Evolutionary conservation across 2,888 invertebrate genomes (phyloP), one percentile per base, ranked within the genome.

Genomic region (Gisinianus flammeolus): DNA sequence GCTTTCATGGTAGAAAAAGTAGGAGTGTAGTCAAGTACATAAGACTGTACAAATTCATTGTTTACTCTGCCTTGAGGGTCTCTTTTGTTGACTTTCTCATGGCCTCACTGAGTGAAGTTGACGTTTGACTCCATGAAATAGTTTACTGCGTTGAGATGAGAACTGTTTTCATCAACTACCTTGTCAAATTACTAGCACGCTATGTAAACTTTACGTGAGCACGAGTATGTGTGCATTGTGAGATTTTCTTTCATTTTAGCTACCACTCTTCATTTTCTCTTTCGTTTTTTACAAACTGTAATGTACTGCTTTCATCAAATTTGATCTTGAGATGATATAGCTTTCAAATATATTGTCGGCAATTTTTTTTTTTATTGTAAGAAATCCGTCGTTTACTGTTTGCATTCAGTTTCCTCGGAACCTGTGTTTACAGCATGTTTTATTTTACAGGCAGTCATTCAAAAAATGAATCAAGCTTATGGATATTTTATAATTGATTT

Each of bases 61-160:
- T 72, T 72, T 72, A 72, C 58, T 30, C 52, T 58, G 24, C 58
- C 72, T 58, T 58, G 44, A 72, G 72, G 33, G 31, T 68, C 58
- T 56, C 28, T 56, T 68, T 26, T 76, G 68, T 76, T 58, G 68
- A 68, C 76, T 24, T 69, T 76, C 76, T 69, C 76, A 68, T 54
- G 58, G 24, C 56, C 44, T 44, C 69, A 1, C 66, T 19, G 19
- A 66, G 28, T 26, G 12, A 66, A n/a, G 28, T 66, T 66, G 28
- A 31, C n/a, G 31, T 66, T 66, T 66, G 16, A 66, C 31, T 66
- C 66, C 24, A 16, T 66, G 6, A 62, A 62, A 24, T 19, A 62
- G 22, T 62, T 24, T 12, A 12, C 22, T 64, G 2, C 19, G 28
- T 64, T 64, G 64, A 64, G 26, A 28, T 64, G 64, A 64, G 26